Evolutionary conservation across 64 coral and sea anemone species (phyloP).

Genomic region (Astreopora myriophthalma): DNA sequence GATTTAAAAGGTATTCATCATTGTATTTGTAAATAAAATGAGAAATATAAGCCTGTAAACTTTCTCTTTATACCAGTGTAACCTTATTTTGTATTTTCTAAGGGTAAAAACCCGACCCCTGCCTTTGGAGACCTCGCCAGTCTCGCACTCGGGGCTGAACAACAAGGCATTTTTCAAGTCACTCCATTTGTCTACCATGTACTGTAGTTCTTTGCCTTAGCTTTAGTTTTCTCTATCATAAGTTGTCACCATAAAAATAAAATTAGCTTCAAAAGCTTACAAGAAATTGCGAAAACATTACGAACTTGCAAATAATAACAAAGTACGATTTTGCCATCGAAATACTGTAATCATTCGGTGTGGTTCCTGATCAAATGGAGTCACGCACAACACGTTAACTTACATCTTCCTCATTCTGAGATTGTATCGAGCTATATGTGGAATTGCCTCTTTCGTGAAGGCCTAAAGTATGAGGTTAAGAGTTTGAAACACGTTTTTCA

Average conservation of each 20-base stretch:
- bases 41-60: neutral
- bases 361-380: neutral
- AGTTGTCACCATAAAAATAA: neutral
- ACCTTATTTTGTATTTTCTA: neutral
- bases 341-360: neutral
- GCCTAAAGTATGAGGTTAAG: neutral
- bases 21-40: neutral
- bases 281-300: neutral
- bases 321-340: conserved; percentile 3
- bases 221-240: neutral
- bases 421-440: neutral
- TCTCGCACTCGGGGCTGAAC: neutral
- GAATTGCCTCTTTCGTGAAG: neutral
- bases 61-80: neutral
- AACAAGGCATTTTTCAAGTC: neutral
- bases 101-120: neutral
- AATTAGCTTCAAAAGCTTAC: neutral
- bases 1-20: neutral
- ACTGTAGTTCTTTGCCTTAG: neutral
- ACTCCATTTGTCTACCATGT: neutral
- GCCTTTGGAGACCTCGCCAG: neutral
- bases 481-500: neutral
- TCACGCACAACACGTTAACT: neutral
- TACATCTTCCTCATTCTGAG: neutral
- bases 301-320: neutral